A percentile compares a stretch with the other conserved stretches of the same genome.
Conservation (phyloP, 2,113 vertebrate species). For the Cryptotis parvus region DNA sequence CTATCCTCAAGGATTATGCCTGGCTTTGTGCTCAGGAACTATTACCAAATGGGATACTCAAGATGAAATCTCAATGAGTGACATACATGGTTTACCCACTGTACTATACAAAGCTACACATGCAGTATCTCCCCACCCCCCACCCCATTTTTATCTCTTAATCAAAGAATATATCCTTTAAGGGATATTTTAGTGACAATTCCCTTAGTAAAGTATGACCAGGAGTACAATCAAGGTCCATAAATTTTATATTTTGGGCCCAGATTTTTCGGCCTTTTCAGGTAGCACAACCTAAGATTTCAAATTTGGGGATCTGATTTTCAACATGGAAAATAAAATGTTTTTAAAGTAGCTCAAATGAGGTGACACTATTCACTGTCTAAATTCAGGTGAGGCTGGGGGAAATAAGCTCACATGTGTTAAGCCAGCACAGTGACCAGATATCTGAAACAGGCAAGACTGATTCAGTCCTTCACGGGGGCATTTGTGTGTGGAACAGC, state of each 20-base stretch:
- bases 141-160: not conserved
- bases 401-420: not conserved
- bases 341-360: not conserved
- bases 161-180: not conserved
- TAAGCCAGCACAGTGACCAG: not conserved
- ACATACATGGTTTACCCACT: too few species aligned
- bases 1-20: too few species aligned
- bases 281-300: not conserved
- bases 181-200: too few species aligned
- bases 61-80: too few species aligned
- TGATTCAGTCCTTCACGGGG: not conserved
- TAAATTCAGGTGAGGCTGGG: not conserved
- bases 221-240: not conserved
- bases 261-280: conserved; percentile 5
- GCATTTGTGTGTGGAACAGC: not conserved
- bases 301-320: not conserved
- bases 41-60: too few species aligned
- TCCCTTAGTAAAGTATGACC: too few species aligned
- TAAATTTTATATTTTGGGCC: not conserved
- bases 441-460: not conserved
- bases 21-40: too few species aligned
- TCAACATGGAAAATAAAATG: not conserved
- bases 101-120: too few species aligned
- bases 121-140: too few species aligned
- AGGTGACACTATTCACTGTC: not conserved